These are phyloP conservation scores for Geodia barretti DNA, from an alignment of 37 sponge, comb jelly and placozoan genomes.

Conservation along the genomic window DNA sequence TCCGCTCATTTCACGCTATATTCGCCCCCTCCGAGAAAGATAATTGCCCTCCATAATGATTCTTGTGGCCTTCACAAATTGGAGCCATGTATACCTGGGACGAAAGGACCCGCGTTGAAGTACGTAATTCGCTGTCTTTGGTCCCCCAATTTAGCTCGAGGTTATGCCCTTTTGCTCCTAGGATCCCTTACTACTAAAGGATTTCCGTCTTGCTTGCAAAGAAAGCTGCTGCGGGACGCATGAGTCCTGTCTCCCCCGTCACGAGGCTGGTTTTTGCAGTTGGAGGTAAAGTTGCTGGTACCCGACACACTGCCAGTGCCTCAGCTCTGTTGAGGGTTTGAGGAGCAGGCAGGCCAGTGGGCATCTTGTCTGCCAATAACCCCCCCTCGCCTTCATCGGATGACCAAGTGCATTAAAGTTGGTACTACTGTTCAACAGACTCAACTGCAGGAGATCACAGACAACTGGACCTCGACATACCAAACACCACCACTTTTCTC, in stretches of 20 bases:
- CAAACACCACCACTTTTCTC: constrained; percentile 9
- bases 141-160: constrained; percentile 4
- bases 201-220: background rate
- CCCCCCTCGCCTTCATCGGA: constrained; percentile 44
- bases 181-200: constrained; percentile 19
- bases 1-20: no score
- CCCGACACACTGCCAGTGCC: constrained; percentile 24
- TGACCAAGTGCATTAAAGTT: constrained; percentile 30
- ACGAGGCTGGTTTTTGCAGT: constrained; percentile 21
- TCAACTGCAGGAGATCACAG: constrained; percentile 48
- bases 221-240: constrained; percentile 27
- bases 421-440: constrained; percentile 26
- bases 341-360: constrained; percentile 34
- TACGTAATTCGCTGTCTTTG: constrained; percentile 36
- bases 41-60: no score
- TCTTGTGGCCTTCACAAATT: no score
- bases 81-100: constrained; percentile 39
- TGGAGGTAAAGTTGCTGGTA: constrained; percentile 42
- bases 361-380: constrained; percentile 32
- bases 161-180: background rate
- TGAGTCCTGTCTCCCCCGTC: constrained; percentile 35
- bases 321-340: constrained; percentile 31
- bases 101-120: constrained; percentile 14
- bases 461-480: constrained; percentile 45
- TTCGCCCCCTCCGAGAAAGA: no score